A percentile compares a stretch with the other conserved stretches of the same genome.
phyloP scores from a whole-genome alignment of 2,888 invertebrate species.

The Neocrepidodera transversa region DNA sequence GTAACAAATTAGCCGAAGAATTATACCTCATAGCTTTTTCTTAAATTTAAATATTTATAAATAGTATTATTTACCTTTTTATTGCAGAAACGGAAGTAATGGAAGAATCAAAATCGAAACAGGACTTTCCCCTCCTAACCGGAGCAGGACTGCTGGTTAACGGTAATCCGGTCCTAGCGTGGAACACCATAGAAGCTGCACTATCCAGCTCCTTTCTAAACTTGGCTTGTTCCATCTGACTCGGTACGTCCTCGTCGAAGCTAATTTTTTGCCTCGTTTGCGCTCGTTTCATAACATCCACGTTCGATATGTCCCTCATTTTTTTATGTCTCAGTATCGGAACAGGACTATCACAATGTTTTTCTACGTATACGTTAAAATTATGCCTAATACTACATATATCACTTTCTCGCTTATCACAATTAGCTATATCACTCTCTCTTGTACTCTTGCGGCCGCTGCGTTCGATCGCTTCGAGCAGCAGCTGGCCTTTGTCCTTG shows the following conservation, averaged over 20 bases:
- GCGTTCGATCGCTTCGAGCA: constrained; percentile 58
- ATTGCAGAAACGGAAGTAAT: constrained; percentile 81
- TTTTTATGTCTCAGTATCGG: constrained; percentile 42
- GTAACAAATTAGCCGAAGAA: too few relatives aligned
- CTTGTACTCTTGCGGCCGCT: constrained; percentile 50
- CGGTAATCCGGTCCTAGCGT: constrained; percentile 80
- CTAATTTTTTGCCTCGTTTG: constrained; percentile 52
- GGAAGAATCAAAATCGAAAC: constrained; percentile 85
- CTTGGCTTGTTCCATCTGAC: constrained; percentile 73
- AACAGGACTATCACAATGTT: constrained; percentile 58
- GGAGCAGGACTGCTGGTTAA: constrained; percentile 89
- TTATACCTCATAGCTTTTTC: too few relatives aligned
- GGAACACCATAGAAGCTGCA: constrained; percentile 85
- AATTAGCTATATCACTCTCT: constrained; percentile 52
- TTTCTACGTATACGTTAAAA: constrained; percentile 55
- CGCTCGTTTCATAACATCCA: constrained; percentile 40
- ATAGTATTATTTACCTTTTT: constrained; percentile 68
- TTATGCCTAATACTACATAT: constrained; percentile 58
- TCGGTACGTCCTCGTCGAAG: constrained; percentile 65
- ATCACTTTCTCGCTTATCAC: constrained; percentile 59
- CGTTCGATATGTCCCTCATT: constrained; percentile 41
- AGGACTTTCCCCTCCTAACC: constrained; percentile 74
- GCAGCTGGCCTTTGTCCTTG: constrained; percentile 54
- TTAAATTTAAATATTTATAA: too few relatives aligned
- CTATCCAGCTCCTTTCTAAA: constrained; percentile 79